Evolutionary conservation across 1,140 invertebrate genomes (phyloP), one percentile per base, ranked within the genome.

Genomic region (Drosophila busckii): DNA sequence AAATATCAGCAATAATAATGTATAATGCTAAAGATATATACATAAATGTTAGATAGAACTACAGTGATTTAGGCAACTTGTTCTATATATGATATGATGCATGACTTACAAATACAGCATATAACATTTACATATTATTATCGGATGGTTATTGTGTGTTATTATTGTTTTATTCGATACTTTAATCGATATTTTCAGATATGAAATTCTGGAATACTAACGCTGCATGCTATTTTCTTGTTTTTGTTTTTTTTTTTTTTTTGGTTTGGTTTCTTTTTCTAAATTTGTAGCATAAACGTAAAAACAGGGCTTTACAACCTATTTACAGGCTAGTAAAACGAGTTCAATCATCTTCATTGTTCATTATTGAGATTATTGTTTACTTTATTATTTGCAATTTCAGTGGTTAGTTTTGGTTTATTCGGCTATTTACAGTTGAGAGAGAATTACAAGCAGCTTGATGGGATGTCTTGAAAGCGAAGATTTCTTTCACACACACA

Each of bases 241-340:
- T 82, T 71, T 75, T 66, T 45, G 64, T 50, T 78, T 63, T 66
- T 58, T 55, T 63, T 37, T 46, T 58, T 3, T 31, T 8, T 31
- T 12, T 9, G n/a, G 19, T 48, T 48, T 28, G 5, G n/a, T 41
- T 23, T 29, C 10, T 44, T 23, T 29, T 23, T 15, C 26, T 38
- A 22, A n/a, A 26, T 42, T 35, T 68, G 56, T n/a, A n/a, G 66
- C 56, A 62, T 68, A n/a, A 78, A 83, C 76, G 75, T 83, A 83
- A 82, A 86, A 86, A 86, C 84, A 86, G 80, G 84, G 84, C 84
- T 86, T 86, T 86, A 86, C 84, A 86, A 86, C 84, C 84, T 84
- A 86, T 63, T 86, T 86, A 86, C 84, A 86, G 84, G 84, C 84
- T 86, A 86, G 84, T 86, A 86, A 86, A 86, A 86, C 84, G 84